Evolutionary conservation across 2,888 invertebrate species (phyloP), one percentile per base, ranked within the genome.

Genomic region (Protophormia terraenovae): DNA sequence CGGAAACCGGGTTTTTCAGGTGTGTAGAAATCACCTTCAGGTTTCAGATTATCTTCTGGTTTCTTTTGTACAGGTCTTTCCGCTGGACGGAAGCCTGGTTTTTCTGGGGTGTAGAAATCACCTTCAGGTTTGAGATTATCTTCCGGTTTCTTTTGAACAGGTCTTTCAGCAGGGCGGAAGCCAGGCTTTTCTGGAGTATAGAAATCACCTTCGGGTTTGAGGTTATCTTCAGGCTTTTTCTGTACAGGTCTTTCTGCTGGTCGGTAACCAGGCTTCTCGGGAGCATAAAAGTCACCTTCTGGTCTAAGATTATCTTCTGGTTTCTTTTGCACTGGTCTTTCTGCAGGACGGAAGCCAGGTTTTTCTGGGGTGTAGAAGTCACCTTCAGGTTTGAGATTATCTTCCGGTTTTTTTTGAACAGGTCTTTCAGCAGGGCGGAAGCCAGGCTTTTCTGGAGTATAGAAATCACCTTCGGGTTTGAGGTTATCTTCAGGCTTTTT

Each of bases 41-140:
- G 87, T n/a, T 91, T 92, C 0, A 95, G 88, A 88, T 95, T 94
- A 86, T 94, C 95, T 88, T 94, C 94, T 10, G 93, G 94, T 87
- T 91, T 93, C 41, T 90, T 93, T 1, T 92, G 91, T 38, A 91
- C 88, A 4, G 90, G 90, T 19, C 93, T 77, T 89, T 90, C 87
- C 0, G 71, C 87, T 1, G 88, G 86, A 12, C 7, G 19, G 67
- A 53, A 88, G 0, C 16, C 27, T 0, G 53, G 27, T 16, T 87
- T 87, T 87, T 95, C 94, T 0, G 95, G 94, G 41, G 62, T 88
- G 24, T 93, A 93, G 76, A 94, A 94, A 16, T 92, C 92, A 1
- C 94, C 94, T 87, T 94, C 94, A 6, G 94, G 93, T 82, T 90
- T 91, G 0, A 96, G 91, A 90, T 95, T 95, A 88, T 95, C 95